phyloP scores from a whole-genome alignment of 2,888 invertebrate species.

The Rhagonycha lutea region DNA sequence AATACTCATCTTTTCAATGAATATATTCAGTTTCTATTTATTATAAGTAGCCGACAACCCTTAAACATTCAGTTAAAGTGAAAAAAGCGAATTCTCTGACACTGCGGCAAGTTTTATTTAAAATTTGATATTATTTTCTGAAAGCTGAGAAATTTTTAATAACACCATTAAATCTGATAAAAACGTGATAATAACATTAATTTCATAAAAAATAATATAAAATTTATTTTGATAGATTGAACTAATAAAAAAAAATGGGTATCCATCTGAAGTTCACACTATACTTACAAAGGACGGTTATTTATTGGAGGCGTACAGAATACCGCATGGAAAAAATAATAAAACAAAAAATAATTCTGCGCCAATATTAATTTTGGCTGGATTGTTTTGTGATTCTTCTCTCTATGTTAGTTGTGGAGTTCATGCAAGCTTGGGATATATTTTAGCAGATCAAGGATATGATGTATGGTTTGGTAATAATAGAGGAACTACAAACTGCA shows the following conservation, averaged over 20 bases:
- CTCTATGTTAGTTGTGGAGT: slow-evolving; percentile 77
- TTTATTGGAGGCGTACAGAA: slow-evolving; percentile 51
- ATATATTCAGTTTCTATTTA: no score
- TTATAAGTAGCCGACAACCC: no score
- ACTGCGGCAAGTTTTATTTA: no score
- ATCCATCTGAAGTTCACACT: slow-evolving; percentile 50
- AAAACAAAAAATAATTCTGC: slow-evolving; percentile 41
- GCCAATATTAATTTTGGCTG: slow-evolving; percentile 68
- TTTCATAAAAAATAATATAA: no score
- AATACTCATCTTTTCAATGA: no score
- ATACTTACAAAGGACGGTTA: slow-evolving; percentile 55
- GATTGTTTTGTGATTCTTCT: slow-evolving; percentile 72
- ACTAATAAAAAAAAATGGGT: slow-evolving; percentile 41
- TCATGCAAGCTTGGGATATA: slow-evolving; percentile 60
- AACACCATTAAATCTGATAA: no score
- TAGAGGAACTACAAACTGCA: slow-evolving; percentile 73
- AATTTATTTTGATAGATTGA: neutral
- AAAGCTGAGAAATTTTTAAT: no score
- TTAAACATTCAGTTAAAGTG: no score
- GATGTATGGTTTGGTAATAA: slow-evolving; percentile 84
- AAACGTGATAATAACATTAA: no score
- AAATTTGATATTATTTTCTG: no score
- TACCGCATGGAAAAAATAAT: slow-evolving; percentile 36
- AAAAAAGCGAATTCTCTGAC: no score
- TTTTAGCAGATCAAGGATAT: slow-evolving; percentile 69